phyloP scores from a whole-genome alignment of 2,888 invertebrate genomes.

The Anoncus sp. region DNA sequence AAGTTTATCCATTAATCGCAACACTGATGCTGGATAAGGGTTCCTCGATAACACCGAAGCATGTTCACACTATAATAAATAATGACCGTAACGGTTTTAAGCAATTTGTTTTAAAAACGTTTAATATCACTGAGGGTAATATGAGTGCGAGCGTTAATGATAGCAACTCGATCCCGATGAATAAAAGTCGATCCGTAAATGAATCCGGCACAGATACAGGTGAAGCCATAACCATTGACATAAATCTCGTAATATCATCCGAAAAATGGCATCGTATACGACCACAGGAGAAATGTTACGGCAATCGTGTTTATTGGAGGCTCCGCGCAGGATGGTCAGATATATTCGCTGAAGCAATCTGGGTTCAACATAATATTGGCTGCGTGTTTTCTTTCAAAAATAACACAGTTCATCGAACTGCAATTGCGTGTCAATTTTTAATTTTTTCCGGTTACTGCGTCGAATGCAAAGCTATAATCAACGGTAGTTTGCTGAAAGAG shows the following conservation, averaged over 20 bases:
- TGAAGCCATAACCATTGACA: too few relatives aligned
- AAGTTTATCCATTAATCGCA: too few relatives aligned
- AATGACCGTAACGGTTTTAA: too few relatives aligned
- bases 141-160: too few relatives aligned
- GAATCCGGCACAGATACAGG: too few relatives aligned
- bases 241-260: neutral
- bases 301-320: slow-evolving; percentile 48
- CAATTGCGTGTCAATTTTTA: slow-evolving; percentile 11
- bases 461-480: slow-evolving; percentile 38
- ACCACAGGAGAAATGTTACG: slow-evolving; percentile 29
- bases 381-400: slow-evolving; percentile 51
- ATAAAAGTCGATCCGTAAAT: too few relatives aligned
- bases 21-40: too few relatives aligned
- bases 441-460: slow-evolving; percentile 20
- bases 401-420: slow-evolving; percentile 29
- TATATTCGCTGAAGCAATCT: slow-evolving; percentile 44
- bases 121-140: too few relatives aligned
- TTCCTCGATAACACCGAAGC: too few relatives aligned
- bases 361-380: slow-evolving; percentile 30
- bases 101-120: too few relatives aligned
- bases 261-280: slow-evolving; percentile 41
- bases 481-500: slow-evolving; percentile 37
- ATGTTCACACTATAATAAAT: too few relatives aligned
- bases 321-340: slow-evolving; percentile 48
- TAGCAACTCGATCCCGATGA: too few relatives aligned